Conservation (phyloP, 2,113 vertebrate species). For the Calonectris borealis region DNA sequence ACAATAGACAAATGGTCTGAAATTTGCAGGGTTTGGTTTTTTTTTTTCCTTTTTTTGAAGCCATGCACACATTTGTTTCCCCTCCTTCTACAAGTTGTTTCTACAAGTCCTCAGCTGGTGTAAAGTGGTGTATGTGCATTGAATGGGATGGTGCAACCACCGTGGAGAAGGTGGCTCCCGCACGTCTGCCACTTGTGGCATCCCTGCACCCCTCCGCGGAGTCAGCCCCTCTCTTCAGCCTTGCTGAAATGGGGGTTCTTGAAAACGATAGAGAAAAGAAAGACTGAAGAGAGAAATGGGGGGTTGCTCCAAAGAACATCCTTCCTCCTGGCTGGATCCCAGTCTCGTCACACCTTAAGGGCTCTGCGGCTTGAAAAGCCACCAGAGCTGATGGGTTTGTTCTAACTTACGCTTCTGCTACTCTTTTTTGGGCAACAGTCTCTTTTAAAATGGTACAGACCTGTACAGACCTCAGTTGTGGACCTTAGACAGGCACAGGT, state of each 20-base stretch:
- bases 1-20: background rate
- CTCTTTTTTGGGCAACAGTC: background rate
- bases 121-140: background rate
- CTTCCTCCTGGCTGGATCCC: background rate
- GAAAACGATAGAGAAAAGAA: background rate
- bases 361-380: background rate
- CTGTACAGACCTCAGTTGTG: background rate
- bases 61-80: background rate
- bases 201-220: background rate
- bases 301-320: background rate
- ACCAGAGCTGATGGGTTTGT: background rate
- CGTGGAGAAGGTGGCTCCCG: background rate
- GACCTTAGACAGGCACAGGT: background rate
- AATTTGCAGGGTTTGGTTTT: background rate
- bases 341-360: background rate
- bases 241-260: background rate
- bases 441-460: background rate
- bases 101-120: background rate
- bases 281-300: background rate
- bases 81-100: background rate
- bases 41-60: background rate
- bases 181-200: fast-evolving
- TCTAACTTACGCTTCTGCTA: background rate
- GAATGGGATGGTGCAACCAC: background rate
- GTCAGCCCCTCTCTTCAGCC: background rate